Evolutionary conservation across 2,797 vertebrate genomes (phyloP).

Genomic region (Hemibagrus guttatus): DNA sequence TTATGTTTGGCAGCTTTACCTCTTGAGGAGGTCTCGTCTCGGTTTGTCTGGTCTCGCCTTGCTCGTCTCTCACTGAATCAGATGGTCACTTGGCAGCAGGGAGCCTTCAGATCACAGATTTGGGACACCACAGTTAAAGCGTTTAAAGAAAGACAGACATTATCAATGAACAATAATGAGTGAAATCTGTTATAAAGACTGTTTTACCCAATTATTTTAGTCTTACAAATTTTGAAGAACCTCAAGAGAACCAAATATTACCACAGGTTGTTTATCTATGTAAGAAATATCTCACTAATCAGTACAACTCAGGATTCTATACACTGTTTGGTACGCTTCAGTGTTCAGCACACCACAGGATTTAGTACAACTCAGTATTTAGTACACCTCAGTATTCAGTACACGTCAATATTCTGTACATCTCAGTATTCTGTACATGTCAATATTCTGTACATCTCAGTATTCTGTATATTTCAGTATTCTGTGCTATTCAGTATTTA

Average conservation of each 20-base stretch:
- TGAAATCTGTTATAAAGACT: not conserved
- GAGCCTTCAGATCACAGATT: conserved; percentile 15
- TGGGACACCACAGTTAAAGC: not conserved
- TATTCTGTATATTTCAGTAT: too few species aligned
- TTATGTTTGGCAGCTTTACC: conserved; percentile 36
- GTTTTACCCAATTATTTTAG: not conserved
- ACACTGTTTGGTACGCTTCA: not conserved
- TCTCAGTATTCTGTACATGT: too few species aligned
- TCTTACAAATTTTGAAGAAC: not conserved
- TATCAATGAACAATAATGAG: not conserved
- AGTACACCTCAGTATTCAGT: not conserved
- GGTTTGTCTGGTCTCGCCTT: not conserved
- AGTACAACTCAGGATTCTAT: not conserved
- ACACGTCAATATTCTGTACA: not conserved
- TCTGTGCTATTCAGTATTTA: too few species aligned
- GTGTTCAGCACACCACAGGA: not conserved
- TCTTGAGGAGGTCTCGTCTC: conserved; percentile 1
- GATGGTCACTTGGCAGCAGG: not conserved
- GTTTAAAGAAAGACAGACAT: not conserved
- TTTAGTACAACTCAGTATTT: not conserved
- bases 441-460: too few species aligned
- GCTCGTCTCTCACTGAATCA: conserved; percentile 24
- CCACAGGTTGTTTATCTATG: not conserved
- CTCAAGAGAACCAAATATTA: not conserved
- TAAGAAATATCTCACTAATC: not conserved